Evolutionary conservation across 2,888 invertebrate species (phyloP), one percentile per base, ranked within the genome.

Genomic region (Stenodera caucasica): DNA sequence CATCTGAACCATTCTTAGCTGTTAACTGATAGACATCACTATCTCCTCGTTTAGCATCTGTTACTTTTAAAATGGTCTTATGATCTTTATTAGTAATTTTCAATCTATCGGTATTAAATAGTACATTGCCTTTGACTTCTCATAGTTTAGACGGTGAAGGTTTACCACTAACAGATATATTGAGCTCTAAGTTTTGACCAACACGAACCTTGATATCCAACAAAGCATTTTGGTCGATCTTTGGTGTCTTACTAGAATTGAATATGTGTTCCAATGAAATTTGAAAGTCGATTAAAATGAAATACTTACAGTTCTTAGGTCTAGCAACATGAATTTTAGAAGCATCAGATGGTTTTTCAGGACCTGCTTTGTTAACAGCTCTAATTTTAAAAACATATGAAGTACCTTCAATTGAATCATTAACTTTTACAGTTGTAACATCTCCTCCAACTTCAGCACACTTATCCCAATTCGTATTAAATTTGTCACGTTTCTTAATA

Each of bases 291-390:
- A 29, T 49, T 40, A 29, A 57, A 56, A 37, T 8, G 14, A 49
- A 45, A 50, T 49, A 82, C 85, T 85, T 81, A 88, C 88, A 84
- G 80, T 95, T 94, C 82, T 96, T 94, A 29, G 95, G 90, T 72
- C 96, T 87, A 8, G 96, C 96, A 63, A 94, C 82, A 75, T 96
- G 94, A 0, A 94, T 89, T 63, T 87, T 88, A 2, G 94, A 93
- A 5, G 91, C 87, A 73, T 96, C 95, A 67, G 94, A 94, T 0
- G 97, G 92, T 77, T 89, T 90, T 54, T 96, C 92, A 56, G 90
- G 90, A 23, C 97, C 97, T 49, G 94, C 96, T 78, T 96, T 96
- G 80, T 97, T 97, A 1, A 96, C 88, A 29, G 96, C 96, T 49
- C 91, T 86, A 11, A 96, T 88, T 32, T 95, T 86, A 86, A 97